Percentiles rank a stretch among this genome's conserved stretches.
These are phyloP conservation scores for Eutolmus rufibarbis DNA, from an alignment of 2,888 invertebrate species.

Conservation along the genomic window DNA sequence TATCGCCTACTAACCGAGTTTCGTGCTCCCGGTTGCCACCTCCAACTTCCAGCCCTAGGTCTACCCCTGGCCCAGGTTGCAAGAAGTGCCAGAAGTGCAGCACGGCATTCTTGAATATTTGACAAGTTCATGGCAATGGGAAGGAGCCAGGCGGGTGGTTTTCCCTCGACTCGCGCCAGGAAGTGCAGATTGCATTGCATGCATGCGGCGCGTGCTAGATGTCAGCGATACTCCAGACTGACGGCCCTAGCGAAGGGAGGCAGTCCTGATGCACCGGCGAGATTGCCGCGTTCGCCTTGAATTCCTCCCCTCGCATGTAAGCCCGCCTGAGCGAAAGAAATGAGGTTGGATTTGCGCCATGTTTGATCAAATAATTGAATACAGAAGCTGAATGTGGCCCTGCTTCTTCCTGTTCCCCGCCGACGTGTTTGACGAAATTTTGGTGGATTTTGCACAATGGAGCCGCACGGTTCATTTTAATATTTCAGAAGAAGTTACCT, in stretches of 20 bases:
- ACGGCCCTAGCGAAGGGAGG: neutral
- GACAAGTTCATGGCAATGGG: slow-evolving; percentile 40
- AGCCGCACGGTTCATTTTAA: neutral
- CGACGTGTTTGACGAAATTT: neutral
- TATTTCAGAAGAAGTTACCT: neutral
- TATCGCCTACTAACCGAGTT: slow-evolving; percentile 30
- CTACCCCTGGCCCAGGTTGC: neutral
- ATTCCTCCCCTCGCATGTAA: neutral
- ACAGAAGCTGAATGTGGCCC: neutral
- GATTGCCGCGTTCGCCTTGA: neutral
- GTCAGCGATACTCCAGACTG: neutral
- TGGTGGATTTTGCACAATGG: neutral
- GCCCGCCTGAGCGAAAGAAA: neutral
- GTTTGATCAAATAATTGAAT: slow-evolving; percentile 25
- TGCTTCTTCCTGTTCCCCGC: neutral
- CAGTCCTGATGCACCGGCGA: neutral
- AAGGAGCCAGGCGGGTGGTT: slow-evolving; percentile 27
- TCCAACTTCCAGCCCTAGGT: neutral
- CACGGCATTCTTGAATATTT: slow-evolving; percentile 33
- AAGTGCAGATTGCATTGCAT: neutral
- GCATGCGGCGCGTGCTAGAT: neutral
- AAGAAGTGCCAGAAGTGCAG: neutral
- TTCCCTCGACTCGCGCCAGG: neutral
- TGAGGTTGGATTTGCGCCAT: neutral
- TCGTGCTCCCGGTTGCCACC: neutral